phyloP scores from a whole-genome alignment of 92 coral and sea anemone species.

The Scolanthus callimorphus region DNA sequence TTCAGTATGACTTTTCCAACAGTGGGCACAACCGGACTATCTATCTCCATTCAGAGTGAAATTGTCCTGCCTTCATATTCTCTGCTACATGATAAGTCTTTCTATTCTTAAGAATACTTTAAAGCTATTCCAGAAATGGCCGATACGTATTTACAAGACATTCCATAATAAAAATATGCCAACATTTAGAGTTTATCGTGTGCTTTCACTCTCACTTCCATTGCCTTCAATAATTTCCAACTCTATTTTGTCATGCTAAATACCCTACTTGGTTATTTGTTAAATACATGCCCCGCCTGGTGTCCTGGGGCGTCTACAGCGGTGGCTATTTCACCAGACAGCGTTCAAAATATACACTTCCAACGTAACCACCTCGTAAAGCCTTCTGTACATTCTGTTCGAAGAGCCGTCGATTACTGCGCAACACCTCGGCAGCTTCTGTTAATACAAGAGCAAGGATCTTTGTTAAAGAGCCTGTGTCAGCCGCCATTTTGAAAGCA shows the following conservation, averaged over 20 bases:
- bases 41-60: too few relatives aligned
- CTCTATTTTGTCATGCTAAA: conserved; percentile 7
- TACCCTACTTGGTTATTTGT: conserved; percentile 8
- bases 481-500: too few relatives aligned
- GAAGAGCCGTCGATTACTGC: conserved; percentile 91
- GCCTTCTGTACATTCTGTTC: conserved; percentile 97
- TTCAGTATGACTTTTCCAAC: too few relatives aligned
- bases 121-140: too few relatives aligned
- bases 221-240: neutral
- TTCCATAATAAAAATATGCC: conserved; percentile 32
- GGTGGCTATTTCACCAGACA: conserved; percentile 66
- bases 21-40: too few relatives aligned
- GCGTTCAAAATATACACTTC: conserved; percentile 92
- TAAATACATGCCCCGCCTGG: conserved; percentile 36
- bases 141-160: conserved; percentile 30
- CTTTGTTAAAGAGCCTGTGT: too few relatives aligned
- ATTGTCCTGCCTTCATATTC: too few relatives aligned
- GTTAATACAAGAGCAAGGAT: conserved; percentile 8
- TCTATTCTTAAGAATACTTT: too few relatives aligned
- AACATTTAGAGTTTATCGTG: conserved; percentile 10
- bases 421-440: conserved; percentile 98
- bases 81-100: too few relatives aligned
- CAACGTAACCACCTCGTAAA: conserved; percentile 95
- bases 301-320: conserved; percentile 4
- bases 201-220: neutral